Evolutionary conservation across 2,888 invertebrate species (phyloP).

Genomic region (Noctuana brunneofusca): DNA sequence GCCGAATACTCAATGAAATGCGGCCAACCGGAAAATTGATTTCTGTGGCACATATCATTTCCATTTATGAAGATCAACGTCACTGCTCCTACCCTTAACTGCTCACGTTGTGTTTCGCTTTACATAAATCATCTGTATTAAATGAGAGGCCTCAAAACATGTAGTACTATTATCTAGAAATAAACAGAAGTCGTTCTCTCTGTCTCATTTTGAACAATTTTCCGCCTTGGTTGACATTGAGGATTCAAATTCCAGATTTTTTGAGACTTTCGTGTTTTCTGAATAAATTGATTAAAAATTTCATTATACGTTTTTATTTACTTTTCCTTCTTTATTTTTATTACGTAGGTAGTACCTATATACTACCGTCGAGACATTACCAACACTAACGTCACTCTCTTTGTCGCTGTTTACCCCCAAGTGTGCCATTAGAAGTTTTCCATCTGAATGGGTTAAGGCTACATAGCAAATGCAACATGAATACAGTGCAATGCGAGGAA

Average conservation of each 20-base stretch:
- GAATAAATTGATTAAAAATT: no score
- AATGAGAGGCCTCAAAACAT: not conserved
- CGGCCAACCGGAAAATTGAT: slow-evolving; percentile 69
- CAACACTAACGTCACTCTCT: not conserved
- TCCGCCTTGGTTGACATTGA: no score
- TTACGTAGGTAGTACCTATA: no score
- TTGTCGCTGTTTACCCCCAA: not conserved
- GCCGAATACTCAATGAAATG: slow-evolving; percentile 58
- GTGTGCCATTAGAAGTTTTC: not conserved
- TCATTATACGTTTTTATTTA: no score
- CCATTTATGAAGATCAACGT: slow-evolving; percentile 58
- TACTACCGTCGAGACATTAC: no score
- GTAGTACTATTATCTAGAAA: no score
- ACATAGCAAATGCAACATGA: not conserved
- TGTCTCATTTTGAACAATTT: no score
- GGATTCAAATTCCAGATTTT: no score
- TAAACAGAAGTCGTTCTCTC: no score
- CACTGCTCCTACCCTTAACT: slow-evolving; percentile 31
- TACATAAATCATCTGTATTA: not conserved
- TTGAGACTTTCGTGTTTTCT: no score
- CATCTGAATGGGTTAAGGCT: not conserved
- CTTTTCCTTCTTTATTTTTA: no score
- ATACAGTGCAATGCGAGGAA: no score
- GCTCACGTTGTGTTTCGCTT: not conserved
- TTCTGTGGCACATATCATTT: slow-evolving; percentile 66